Conservation (phyloP, 23 tunicate genomes). For the Phallusia fumigata region DNA sequence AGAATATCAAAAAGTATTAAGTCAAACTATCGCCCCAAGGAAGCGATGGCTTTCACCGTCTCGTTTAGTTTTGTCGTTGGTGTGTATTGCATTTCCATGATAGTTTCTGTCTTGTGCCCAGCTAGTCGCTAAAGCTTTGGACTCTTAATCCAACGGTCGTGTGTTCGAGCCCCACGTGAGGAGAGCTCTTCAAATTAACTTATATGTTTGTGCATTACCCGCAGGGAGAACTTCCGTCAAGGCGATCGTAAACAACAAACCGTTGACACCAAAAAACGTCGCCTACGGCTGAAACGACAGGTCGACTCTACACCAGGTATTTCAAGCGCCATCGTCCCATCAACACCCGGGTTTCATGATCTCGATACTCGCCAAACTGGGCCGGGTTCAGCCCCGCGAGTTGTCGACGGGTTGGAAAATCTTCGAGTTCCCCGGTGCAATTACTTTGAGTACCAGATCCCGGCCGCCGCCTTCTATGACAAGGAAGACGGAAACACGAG, state of each 20-base stretch:
- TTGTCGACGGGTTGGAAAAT: slow-evolving; percentile 38
- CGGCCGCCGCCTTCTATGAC: slow-evolving; percentile 46
- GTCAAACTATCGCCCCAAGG: too few species aligned
- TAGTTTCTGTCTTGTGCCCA: too few species aligned
- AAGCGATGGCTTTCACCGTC: too few species aligned
- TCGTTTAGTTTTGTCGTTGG: too few species aligned
- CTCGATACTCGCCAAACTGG: neutral
- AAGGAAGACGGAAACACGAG: slow-evolving; percentile 46
- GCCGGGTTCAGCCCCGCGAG: neutral
- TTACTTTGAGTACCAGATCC: slow-evolving; percentile 62
- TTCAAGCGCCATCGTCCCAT: neutral
- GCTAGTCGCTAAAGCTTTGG: too few species aligned
- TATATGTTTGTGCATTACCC: too few species aligned
- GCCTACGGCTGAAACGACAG: neutral
- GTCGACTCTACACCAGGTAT: slow-evolving; percentile 4
- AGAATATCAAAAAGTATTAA: too few species aligned
- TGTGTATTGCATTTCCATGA: too few species aligned
- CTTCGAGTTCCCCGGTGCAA: slow-evolving; percentile 27
- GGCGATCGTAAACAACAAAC: neutral
- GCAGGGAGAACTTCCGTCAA: neutral
- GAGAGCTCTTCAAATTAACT: too few species aligned
- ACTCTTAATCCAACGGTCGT: too few species aligned
- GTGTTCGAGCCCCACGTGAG: too few species aligned
- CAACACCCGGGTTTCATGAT: slow-evolving; percentile 1
- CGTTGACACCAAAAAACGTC: neutral